Conservation (phyloP, 1,140 invertebrate species). For the Pseudomyrmex pallidus region DNA sequence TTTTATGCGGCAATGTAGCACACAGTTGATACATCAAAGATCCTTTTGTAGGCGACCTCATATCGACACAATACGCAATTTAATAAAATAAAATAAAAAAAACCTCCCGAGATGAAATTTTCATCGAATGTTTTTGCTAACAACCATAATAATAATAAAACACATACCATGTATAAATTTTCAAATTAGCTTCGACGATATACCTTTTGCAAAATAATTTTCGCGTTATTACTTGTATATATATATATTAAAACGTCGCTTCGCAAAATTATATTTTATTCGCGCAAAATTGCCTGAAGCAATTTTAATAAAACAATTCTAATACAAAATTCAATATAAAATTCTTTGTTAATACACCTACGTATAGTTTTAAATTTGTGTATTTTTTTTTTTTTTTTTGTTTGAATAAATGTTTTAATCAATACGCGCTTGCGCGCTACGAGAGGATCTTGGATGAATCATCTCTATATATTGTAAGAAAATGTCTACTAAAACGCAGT, state of each 20-base stretch:
- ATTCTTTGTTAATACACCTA: no score
- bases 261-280: no score
- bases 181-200: background rate
- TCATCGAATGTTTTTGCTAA: background rate
- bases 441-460: background rate
- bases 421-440: background rate
- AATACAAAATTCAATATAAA: background rate
- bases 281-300: no score
- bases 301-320: background rate
- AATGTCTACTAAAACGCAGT: background rate
- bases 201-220: no score
- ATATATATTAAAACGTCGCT: no score
- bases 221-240: no score
- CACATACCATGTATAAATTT: background rate
- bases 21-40: slow-evolving; percentile 11
- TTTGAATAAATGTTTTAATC: background rate
- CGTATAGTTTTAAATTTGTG: background rate
- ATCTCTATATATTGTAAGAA: background rate
- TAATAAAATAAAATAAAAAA: no score
- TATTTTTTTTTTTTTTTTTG: slow-evolving; percentile 16
- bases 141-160: background rate
- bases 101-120: no score
- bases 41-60: background rate
- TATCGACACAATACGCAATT: background rate
- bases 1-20: slow-evolving; percentile 20